Base-by-base conservation (phyloP, 2,797 vertebrate species). In the Harpagifer antarcticus region DNA sequence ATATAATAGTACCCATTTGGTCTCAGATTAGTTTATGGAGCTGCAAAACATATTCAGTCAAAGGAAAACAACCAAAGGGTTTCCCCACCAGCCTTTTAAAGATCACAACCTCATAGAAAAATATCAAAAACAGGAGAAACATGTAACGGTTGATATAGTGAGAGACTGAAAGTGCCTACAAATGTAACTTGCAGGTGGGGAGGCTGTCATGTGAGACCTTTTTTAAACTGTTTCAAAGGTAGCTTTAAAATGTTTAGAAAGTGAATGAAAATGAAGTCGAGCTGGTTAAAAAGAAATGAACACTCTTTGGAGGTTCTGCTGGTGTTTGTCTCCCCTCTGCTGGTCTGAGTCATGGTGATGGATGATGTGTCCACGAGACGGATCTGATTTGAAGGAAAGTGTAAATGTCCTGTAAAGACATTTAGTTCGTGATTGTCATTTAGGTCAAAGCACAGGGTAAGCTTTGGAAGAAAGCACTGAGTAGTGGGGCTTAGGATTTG, bases 1-100 rank as follows among this genome's bases (percentile, higher is more conserved):
- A 91, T 91, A 92, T 84, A 89, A 93, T 92, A 91, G 90, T 92
- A 94, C 91, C 91, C 87, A 94, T 93, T 93, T 94, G 92, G 91
- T 94, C 87, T 91, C 83, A 85, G 81, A 78, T 88, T 82, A 84
- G 80, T 88, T 90, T 69, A 91, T 67, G 78, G 85, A 91, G 78
- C 84, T 90, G 85, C 78, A 85, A 86, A 37, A 86, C n/a, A 81
- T 37, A 27, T 86, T 92, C 79, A 87, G 86, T 92, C 75, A 82
- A 83, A 66, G 43, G 57, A 83, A 77, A 80, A 86, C 56, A 40
- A 58, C 49, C 50, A 40, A 56, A 83, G 63, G 79, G 59, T 61
- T 83, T 82, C 53, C 43, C 78, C 70, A 53, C 69, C 84, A 77
- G 86, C 75, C 70, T 47, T 17, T 78, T 45, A 42, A 85, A 85